phyloP scores from a whole-genome alignment of 2,113 vertebrate genomes.

The Pungitius pungitius region DNA sequence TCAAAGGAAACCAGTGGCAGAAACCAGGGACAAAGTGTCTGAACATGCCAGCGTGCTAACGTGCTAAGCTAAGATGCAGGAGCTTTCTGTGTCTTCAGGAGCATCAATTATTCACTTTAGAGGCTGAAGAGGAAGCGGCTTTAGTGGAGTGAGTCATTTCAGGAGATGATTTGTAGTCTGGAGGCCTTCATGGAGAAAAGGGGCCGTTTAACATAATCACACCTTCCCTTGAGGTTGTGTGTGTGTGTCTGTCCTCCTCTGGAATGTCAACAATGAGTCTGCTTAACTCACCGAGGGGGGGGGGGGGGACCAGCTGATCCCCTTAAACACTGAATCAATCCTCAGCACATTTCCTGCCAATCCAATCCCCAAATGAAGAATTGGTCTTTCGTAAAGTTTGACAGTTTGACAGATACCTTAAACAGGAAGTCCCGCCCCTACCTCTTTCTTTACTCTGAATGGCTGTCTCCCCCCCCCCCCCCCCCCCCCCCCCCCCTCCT shows the following conservation, averaged over 20 bases:
- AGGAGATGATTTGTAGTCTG: not conserved
- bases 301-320: not conserved
- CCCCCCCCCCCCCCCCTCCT: not conserved
- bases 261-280: slow-evolving; percentile 56
- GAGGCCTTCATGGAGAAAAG: slow-evolving; percentile 4
- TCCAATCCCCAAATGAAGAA: not conserved
- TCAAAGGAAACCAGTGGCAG: not conserved
- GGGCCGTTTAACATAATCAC: not conserved
- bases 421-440: not conserved
- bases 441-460: slow-evolving; percentile 27
- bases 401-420: slow-evolving; percentile 21
- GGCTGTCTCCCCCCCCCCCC: slow-evolving; percentile 18
- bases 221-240: not conserved
- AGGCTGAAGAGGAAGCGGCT: not conserved
- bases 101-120: not conserved
- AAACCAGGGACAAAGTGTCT: not conserved
- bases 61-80: too few relatives aligned
- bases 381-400: too few relatives aligned
- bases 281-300: not conserved
- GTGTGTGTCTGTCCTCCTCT: slow-evolving; percentile 1
- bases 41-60: too few relatives aligned
- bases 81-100: too few relatives aligned
- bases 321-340: not conserved
- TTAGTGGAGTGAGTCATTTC: not conserved
- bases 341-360: not conserved